Conservation (phyloP, 2,888 invertebrate genomes). For the Selenia dentaria region DNA sequence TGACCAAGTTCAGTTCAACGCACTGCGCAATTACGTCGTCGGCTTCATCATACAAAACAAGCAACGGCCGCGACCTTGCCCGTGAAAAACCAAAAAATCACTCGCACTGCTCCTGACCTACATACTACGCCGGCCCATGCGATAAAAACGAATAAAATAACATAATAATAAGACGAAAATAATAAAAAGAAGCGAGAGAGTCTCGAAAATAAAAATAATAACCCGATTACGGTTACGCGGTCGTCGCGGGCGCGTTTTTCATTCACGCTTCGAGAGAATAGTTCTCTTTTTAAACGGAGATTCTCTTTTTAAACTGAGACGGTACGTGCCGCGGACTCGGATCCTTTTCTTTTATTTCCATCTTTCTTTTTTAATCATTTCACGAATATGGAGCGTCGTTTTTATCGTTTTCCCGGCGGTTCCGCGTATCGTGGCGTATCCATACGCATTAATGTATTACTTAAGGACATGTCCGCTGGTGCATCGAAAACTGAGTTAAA, state of each 20-base stretch:
- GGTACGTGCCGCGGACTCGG: slow-evolving; percentile 73
- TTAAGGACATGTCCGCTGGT: slow-evolving; percentile 5
- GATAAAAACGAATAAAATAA: slow-evolving; percentile 73
- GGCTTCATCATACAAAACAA: slow-evolving; percentile 49
- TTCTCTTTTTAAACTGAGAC: slow-evolving; percentile 78
- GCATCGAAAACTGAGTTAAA: no score
- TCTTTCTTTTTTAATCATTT: slow-evolving; percentile 81
- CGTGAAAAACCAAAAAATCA: slow-evolving; percentile 72
- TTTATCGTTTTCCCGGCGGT: slow-evolving; percentile 79
- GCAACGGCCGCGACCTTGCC: slow-evolving; percentile 71
- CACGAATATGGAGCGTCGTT: slow-evolving; percentile 82
- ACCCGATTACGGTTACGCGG: slow-evolving; percentile 76
- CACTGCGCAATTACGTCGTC: slow-evolving; percentile 35
- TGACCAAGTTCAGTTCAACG: slow-evolving; percentile 43
- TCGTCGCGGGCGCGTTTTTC: slow-evolving; percentile 73
- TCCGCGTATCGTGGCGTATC: slow-evolving; percentile 36
- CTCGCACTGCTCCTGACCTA: slow-evolving; percentile 72
- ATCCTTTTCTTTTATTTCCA: slow-evolving; percentile 68
- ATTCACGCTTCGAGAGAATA: slow-evolving; percentile 80
- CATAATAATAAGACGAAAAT: slow-evolving; percentile 75
- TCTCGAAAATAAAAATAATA: slow-evolving; percentile 78
- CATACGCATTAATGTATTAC: background rate
- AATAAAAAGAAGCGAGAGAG: slow-evolving; percentile 63
- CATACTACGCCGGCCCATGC: slow-evolving; percentile 62
- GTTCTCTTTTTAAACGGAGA: slow-evolving; percentile 77